Base-by-base conservation (phyloP, 2,888 invertebrate genomes). In the Phengaris alcon region DNA sequence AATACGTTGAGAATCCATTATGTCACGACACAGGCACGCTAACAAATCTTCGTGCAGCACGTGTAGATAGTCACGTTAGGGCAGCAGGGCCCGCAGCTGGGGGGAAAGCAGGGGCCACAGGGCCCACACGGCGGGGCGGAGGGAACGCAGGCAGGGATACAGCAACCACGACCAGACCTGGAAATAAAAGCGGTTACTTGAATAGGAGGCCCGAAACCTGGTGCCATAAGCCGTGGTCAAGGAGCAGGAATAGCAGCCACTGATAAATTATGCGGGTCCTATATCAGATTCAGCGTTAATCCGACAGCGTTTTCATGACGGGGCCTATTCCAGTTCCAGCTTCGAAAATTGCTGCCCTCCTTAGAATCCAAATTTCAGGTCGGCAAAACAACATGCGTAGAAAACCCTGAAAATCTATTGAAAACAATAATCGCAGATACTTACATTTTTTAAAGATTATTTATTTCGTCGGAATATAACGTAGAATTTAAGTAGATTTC, bases 21-120 rank as follows among this genome's bases (percentile, higher is more conserved):
- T 51, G 46, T 15, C 44, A 57, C 35, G 72, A 59, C 68, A 68
- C 59, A 74, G 64, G 6, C 35, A 7, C 5, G 44, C 77, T 82
- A 91, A 82, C 91, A 91, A 79, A 91, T 91, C 90, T 91, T 91
- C 75, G 91, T 91, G 82, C 90, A 91, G 82, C 91, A 90, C 55
- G 90, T 90, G 84, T 91, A 89, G 79, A 91, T 91, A 1, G 90
- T 91, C 77, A 91, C 91, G 79, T 82, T 83, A 0, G 91, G 91
- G 80, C 90, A 90, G 81, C 89, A 82, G 51, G 84, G 82, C 51
- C 85, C 84, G 76, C 83, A 79, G 79, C 84, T 82, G 73, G 84
- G 82, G 68, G 80, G 64, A 12, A 64, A 78, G 68, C 78, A 64
- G 75, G 83, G 82, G 75, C 87, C 85, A 76, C 81, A 80, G 72